phyloP scores from a whole-genome alignment of 2,797 vertebrate genomes.

The Natrix natrix region DNA sequence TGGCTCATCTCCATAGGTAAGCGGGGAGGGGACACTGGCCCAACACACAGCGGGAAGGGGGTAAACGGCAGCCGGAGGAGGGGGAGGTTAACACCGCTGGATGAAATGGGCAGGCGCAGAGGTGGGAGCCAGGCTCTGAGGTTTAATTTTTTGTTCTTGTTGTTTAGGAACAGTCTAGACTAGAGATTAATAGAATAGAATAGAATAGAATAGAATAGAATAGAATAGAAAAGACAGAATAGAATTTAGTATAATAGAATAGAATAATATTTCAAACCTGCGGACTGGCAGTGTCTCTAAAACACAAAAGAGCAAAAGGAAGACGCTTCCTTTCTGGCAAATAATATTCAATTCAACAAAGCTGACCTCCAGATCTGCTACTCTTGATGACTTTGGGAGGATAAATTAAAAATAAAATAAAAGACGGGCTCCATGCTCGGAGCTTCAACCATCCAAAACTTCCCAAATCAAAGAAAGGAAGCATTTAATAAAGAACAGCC shows the following conservation, averaged over 20 bases:
- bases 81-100: neutral
- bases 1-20: constrained; percentile 98
- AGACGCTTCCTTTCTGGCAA: neutral
- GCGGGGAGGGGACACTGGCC: constrained; percentile 21
- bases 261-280: neutral
- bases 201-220: too few relatives aligned
- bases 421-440: too few relatives aligned
- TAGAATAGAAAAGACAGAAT: too few relatives aligned
- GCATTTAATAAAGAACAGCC: constrained; percentile 23
- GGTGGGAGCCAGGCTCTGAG: neutral
- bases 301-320: neutral
- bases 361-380: constrained; percentile 3
- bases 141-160: too few relatives aligned
- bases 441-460: constrained; percentile 4
- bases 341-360: neutral
- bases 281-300: rapidly evolving
- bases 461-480: constrained; percentile 24
- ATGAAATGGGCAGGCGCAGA: neutral
- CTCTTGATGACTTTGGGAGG: neutral
- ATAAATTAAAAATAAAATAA: neutral
- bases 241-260: too few relatives aligned
- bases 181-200: too few relatives aligned
- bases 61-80: neutral
- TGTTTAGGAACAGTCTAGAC: too few relatives aligned
- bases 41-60: neutral